Evolutionary conservation across 2,797 vertebrate species (phyloP), one percentile per base, ranked within the genome.

Genomic region (Astyanax mexicanus): DNA sequence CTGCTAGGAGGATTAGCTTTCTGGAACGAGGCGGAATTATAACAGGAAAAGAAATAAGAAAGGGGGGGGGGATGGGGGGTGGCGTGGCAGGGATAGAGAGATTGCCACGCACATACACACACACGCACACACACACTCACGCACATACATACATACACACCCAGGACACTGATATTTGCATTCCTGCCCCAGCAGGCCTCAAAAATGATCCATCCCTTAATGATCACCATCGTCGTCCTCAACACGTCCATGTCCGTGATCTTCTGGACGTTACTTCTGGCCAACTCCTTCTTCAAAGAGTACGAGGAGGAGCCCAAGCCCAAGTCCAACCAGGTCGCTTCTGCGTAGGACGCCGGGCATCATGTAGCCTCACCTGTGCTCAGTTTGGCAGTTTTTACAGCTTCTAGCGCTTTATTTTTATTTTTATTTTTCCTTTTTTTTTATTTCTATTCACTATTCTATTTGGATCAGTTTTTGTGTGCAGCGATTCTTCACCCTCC

Each of bases 251-350:
- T 93, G 38, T 90, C 89, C 0, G 1, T 90, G 61, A 0, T 91
- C 65, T 92, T 87, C 40, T 93, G 92, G 92, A 62, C 69, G 47
- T 86, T 90, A 70, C 5, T 94, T 42, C 60, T 92, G 73, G 58
- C 83, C 0, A 88, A 92, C 64, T 75, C 42, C 29, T 91, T 89
- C 82, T 52, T 81, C 10, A 91, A 80, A 76, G 87, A 87, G 85
- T 0, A 85, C 51, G 0, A 3, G 45, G 85, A 89, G 49, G 75
- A 84, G 51, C 84, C 88, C 37, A 89, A 90, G 66, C 87, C 88
- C 69, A 84, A 89, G 75, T 84, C 55, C 55, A 37, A 3, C 19
- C 15, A 25, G 13, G 89, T 90, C 21, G 83, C 60, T 44, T 87
- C 90, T 1, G 90, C 84, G 74, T 92, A 87, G 89, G 9, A 32